Evolutionary conservation across 2,888 invertebrate species (phyloP), one percentile per base, ranked within the genome.

Genomic region (Griposia aprilina): DNA sequence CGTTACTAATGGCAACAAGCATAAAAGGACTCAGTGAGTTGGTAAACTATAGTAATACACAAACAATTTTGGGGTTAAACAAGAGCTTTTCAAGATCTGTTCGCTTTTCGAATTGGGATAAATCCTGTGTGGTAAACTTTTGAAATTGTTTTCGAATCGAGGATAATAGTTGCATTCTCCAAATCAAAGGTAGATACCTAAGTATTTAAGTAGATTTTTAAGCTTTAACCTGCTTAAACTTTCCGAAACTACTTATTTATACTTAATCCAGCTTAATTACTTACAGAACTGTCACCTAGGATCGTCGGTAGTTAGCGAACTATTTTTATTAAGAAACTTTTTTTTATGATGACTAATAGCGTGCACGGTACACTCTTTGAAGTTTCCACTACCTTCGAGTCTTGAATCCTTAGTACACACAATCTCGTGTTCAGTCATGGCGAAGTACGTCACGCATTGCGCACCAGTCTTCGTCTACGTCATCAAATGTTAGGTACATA

Each of bases 361-460:
- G 26, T 15, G 15, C 17, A 36, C 15, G 26, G n/a, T 52, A 48
- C 26, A 68, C 26, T 66, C 45, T 26, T 55, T 26, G 23, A 45
- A 73, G 41, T 41, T 41, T n/a, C 48, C 15, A 76, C 45, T 50
- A 78, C 76, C 76, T 82, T 5, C 26, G 45, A 70, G 72, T 65
- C 81, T 86, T 93, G 90, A 13, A 73, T 23, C 63, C 90, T 90
- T 92, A 78, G 92, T 92, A 88, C 81, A 80, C 78, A 86, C 90
- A 91, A 90, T 90, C 90, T 90, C 90, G 90, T 90, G 88, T 88
- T 90, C 87, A 92, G 89, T 89, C 91, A 90, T 87, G 86, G 89
- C 90, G 88, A 87, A 84, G 84, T 88, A 92, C 94, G 93, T 93
- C 93, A 94, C 87, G 63, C 62, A 75, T 82, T 80, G 74, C 82